Conservation (phyloP, 2,113 vertebrate genomes). For the Euleptes europaea region DNA sequence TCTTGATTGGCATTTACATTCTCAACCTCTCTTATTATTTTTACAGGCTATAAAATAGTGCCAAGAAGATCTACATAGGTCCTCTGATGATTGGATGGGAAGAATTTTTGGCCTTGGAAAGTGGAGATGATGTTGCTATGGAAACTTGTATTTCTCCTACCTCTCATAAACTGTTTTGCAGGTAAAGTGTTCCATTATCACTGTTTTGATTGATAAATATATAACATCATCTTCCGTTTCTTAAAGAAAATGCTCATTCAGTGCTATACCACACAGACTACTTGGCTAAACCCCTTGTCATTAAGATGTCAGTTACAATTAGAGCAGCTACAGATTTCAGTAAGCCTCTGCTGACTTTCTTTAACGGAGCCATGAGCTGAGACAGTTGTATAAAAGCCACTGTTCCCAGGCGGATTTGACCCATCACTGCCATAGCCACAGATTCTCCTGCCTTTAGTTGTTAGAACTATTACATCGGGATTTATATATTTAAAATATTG, state of each 20-base stretch:
- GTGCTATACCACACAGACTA: conserved; percentile 33
- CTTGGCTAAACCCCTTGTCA: conserved; percentile 45
- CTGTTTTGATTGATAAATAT: conserved; percentile 80
- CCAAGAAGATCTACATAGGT: conserved; percentile 59
- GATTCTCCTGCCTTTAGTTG: neutral
- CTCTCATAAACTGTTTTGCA: conserved; percentile 86
- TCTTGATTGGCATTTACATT: neutral
- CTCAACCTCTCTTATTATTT: conserved; percentile 53
- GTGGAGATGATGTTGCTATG: conserved; percentile 94
- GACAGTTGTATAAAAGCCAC: neutral
- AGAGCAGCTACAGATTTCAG: neutral
- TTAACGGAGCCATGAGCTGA: neutral
- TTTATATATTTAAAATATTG: no score
- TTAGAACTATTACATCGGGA: neutral
- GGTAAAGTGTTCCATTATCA: conserved; percentile 82
- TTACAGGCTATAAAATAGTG: conserved; percentile 58
- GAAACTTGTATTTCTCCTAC: conserved; percentile 93
- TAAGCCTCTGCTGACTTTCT: neutral
- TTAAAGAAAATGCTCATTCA: conserved; percentile 38
- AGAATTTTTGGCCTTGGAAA: conserved; percentile 90
- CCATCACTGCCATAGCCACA: neutral
- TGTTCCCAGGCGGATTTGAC: neutral
- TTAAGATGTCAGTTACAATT: conserved; percentile 35
- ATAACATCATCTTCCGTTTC: conserved; percentile 69
- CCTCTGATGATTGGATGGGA: conserved; percentile 76